Evolutionary conservation across 2,797 vertebrate genomes (phyloP), one percentile per base, ranked within the genome.

Genomic region (Diplodus puntazzo): DNA sequence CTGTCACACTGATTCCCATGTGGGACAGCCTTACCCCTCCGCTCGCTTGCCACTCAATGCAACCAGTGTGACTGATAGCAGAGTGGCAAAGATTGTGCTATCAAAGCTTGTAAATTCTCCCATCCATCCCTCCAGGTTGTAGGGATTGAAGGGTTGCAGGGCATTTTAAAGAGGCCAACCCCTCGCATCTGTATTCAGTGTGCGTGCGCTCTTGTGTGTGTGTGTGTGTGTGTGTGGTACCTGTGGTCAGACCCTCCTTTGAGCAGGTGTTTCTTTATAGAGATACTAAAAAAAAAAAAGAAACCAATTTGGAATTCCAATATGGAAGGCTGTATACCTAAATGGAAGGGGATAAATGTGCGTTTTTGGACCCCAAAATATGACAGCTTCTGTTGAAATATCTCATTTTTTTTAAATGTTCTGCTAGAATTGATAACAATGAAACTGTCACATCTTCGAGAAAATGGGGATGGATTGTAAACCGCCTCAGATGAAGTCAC

Each of bases 151-250:
- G 81, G 80, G 75, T 78, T 70, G 75, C 25, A 30, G 62, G 63
- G 84, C 71, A 69, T 77, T 86, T 84, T 79, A 78, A 86, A 79
- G 71, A 82, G 67, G 25, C 27, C 17, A 23, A 5, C 42, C 4
- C 39, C 18, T 39, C 61, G 43, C 61, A 84, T 90, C 62, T 87
- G 84, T 88, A 89, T 89, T 90, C 88, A 77, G 61, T 8, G 58
- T 62, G 70, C 20, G 21, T 80, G 43, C 13, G 1, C 18, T 30
- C 49, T 50, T 25, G 25, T 25, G 25, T 25, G 27, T 27, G 27
- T 27, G 70, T 34, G 30, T 34, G 30, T 34, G 30, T 34, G 30
- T 81, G 78, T 81, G 78, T 73, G 73, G 79, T 50, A 63, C 63
- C 64, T 81, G 70, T 66, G 53, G 62, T 75, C 53, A 65, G 62